A percentile compares a stretch with the other conserved stretches of the same genome.
Evolutionary conservation across 2,888 invertebrate genomes (phyloP).

Genomic region (Spodoptera littoralis): DNA sequence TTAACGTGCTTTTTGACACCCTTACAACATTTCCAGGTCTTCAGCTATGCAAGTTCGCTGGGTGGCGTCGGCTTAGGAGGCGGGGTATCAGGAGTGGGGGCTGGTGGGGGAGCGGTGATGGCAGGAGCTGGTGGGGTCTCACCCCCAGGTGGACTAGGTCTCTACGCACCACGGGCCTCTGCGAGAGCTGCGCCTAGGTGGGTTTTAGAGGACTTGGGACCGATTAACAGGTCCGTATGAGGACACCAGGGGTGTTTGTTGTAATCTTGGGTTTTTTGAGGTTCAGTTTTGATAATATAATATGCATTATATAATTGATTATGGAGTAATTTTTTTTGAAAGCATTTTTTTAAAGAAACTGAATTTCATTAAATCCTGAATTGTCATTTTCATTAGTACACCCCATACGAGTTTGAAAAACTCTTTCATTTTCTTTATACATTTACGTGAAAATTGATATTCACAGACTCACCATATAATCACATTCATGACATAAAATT

Average conservation of each 20-base stretch:
- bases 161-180: slow-evolving; percentile 81
- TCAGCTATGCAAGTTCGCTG: slow-evolving; percentile 95
- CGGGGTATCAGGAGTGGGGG: slow-evolving; percentile 71
- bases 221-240: slow-evolving; percentile 45
- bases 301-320: no score
- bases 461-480: no score
- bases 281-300: background rate
- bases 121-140: slow-evolving; percentile 76
- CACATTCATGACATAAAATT: no score
- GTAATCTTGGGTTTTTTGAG: background rate
- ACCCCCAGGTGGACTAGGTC: slow-evolving; percentile 81
- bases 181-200: slow-evolving; percentile 76
- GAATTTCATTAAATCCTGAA: background rate
- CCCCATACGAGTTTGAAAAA: background rate
- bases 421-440: no score
- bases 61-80: slow-evolving; percentile 91
- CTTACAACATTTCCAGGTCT: slow-evolving; percentile 90
- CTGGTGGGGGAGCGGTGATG: slow-evolving; percentile 72
- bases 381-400: slow-evolving; percentile 27
- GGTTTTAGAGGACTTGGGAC: slow-evolving; percentile 47
- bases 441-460: no score
- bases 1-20: background rate
- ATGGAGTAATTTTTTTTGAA: no score
- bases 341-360: background rate
- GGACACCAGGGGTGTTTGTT: slow-evolving; percentile 25